These are phyloP conservation scores for Python bivittatus DNA, from an alignment of 2,113 vertebrate genomes.

Conservation along the genomic window DNA sequence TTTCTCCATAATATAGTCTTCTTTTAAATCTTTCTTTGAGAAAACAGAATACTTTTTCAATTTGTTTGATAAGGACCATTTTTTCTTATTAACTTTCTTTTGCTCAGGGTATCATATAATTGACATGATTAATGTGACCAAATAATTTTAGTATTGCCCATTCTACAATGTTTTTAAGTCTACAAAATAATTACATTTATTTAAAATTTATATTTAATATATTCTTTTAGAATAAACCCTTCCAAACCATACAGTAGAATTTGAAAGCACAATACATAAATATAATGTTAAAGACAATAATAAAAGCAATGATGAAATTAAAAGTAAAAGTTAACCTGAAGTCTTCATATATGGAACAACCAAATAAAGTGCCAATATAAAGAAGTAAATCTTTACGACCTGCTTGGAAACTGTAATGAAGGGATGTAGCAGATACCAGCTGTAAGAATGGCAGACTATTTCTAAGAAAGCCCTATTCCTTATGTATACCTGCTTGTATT, in stretches of 20 bases:
- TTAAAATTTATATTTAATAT: neutral
- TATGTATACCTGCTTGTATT: neutral
- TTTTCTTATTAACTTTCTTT: neutral
- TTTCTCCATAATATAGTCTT: neutral
- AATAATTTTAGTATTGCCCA: neutral
- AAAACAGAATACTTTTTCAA: neutral
- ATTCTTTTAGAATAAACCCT: neutral
- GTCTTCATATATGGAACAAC: neutral
- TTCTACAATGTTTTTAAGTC: neutral
- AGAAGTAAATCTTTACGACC: neutral
- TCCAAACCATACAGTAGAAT: neutral
- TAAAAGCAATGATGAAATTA: neutral
- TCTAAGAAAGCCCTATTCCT: neutral
- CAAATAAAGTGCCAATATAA: neutral
- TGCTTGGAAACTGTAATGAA: neutral
- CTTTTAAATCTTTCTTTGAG: slow-evolving; percentile 4
- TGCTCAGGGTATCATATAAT: neutral
- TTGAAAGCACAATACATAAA: neutral
- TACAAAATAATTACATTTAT: neutral
- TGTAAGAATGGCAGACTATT: neutral
- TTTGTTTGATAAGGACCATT: neutral
- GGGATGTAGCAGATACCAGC: neutral
- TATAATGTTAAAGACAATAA: neutral
- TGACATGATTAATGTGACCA: neutral
- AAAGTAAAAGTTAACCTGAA: neutral